Evolutionary conservation across 2,113 vertebrate species (phyloP).

Genomic region (Leptocoma aspasia): DNA sequence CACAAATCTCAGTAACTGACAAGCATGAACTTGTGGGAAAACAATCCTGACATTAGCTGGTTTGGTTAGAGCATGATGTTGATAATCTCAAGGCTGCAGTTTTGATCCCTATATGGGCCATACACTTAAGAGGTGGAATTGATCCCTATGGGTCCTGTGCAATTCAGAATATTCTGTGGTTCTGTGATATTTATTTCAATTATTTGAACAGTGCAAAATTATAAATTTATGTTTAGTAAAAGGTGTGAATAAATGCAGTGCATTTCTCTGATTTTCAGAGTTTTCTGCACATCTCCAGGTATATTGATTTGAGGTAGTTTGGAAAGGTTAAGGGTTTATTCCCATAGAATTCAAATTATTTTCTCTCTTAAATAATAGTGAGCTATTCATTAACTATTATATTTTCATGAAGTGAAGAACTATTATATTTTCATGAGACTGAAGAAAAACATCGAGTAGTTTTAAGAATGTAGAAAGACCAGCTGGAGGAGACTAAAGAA

Average conservation of each 20-base stretch:
- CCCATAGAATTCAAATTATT: background rate
- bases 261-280: background rate
- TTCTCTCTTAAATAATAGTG: background rate
- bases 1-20: background rate
- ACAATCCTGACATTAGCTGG: background rate
- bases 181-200: background rate
- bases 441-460: background rate
- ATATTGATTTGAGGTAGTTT: background rate
- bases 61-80: background rate
- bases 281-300: background rate
- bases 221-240: background rate
- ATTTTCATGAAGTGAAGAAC: background rate
- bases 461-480: background rate
- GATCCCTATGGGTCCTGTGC: fast-evolving
- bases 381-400: background rate
- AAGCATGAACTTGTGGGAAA: background rate
- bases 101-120: background rate
- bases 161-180: background rate
- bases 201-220: background rate
- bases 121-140: background rate
- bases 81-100: background rate
- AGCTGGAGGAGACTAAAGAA: background rate
- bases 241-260: background rate
- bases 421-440: background rate
- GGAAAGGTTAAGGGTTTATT: background rate